Evolutionary conservation across 1,140 invertebrate genomes (phyloP).

Genomic region (Venustaconcha ellipsiformis): DNA sequence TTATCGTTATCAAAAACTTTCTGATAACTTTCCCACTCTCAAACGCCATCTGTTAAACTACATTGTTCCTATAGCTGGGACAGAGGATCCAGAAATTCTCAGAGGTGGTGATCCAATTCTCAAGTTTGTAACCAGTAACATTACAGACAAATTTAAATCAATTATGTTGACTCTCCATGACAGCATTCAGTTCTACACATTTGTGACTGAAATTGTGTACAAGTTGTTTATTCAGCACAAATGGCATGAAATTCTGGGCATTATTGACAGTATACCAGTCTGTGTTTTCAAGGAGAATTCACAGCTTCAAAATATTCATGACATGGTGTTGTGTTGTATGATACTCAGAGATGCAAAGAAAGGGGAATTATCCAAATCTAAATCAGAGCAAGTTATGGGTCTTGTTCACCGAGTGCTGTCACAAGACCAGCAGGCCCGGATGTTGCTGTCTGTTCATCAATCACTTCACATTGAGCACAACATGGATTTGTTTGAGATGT

Average conservation of each 20-base stretch:
- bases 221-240: constrained; percentile 45
- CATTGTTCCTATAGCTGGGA: constrained; percentile 58
- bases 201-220: constrained; percentile 50
- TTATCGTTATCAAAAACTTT: constrained; percentile 62
- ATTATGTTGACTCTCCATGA: constrained; percentile 59
- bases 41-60: constrained; percentile 57
- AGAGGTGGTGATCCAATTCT: constrained; percentile 56
- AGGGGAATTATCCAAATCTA: constrained; percentile 4
- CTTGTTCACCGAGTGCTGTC: constrained; percentile 42
- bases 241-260: constrained; percentile 49
- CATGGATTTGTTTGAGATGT: constrained; percentile 56
- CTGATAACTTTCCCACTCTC: constrained; percentile 56
- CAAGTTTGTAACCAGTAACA: constrained; percentile 61
- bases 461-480: constrained; percentile 51
- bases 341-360: constrained; percentile 26
- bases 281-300: constrained; percentile 35
- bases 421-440: constrained; percentile 43
- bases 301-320: constrained; percentile 49
- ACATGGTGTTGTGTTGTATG: constrained; percentile 55
- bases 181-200: constrained; percentile 46
- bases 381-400: constrained; percentile 20
- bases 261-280: constrained; percentile 55
- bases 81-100: constrained; percentile 55
- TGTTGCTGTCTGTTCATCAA: constrained; percentile 49
- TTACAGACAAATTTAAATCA: constrained; percentile 54